Evolutionary conservation across 2,888 invertebrate species (phyloP).

Genomic region (Trachelus tabidus): DNA sequence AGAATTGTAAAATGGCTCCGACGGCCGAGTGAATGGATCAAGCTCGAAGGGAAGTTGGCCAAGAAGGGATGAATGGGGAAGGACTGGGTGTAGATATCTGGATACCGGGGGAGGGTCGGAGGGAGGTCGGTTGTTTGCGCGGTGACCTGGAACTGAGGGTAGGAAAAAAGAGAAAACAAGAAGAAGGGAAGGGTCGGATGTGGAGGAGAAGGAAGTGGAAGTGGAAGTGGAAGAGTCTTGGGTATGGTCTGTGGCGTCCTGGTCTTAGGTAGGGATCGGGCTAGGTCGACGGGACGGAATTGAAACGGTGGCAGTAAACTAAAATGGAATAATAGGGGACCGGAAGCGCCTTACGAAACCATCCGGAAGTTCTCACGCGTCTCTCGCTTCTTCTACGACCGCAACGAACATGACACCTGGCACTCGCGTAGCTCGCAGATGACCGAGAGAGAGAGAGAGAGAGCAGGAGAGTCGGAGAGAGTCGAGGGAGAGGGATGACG

Average conservation of each 20-base stretch:
- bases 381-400: conserved; percentile 64
- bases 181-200: background rate
- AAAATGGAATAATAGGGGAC: conserved; percentile 63
- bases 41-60: background rate
- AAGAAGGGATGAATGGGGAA: conserved; percentile 26
- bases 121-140: background rate
- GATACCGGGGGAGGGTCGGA: background rate
- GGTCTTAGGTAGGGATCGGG: conserved; percentile 3
- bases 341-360: conserved; percentile 60
- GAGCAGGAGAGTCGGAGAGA: background rate
- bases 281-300: conserved; percentile 22
- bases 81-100: conserved; percentile 2
- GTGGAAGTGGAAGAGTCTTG: background rate
- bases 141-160: background rate
- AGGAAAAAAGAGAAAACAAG: background rate
- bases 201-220: background rate
- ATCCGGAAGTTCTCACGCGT: conserved; percentile 67
- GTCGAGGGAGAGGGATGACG: background rate
- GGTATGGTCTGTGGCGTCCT: background rate
- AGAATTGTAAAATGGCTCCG: conserved; percentile 2
- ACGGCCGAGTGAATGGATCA: conserved; percentile 30
- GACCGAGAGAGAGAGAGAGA: conserved; percentile 29
- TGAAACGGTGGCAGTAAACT: conserved; percentile 55
- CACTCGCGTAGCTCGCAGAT: conserved; percentile 46
- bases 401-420: conserved; percentile 65